Evolutionary conservation across 2,888 invertebrate genomes (phyloP).

Genomic region (Hartigia nigra): DNA sequence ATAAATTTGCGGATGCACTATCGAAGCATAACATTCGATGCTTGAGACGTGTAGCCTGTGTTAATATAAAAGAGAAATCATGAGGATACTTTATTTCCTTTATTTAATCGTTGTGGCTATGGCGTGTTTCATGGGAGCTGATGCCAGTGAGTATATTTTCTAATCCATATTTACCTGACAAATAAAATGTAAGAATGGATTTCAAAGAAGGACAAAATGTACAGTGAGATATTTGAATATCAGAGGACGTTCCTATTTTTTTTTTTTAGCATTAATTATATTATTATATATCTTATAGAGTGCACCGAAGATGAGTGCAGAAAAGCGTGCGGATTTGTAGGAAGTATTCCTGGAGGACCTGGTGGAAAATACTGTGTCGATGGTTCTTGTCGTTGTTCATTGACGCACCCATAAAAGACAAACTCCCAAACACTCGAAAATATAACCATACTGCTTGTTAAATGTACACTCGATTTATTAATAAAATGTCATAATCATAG

Average conservation of each 20-base stretch:
- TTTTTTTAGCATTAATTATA: neutral
- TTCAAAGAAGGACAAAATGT: neutral
- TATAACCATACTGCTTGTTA: neutral
- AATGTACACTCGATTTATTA: neutral
- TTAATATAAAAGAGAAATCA: slow-evolving; percentile 9
- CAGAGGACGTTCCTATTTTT: neutral
- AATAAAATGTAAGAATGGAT: neutral
- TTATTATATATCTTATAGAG: slow-evolving; percentile 17
- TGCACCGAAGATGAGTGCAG: slow-evolving; percentile 40
- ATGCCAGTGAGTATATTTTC: slow-evolving; percentile 33
- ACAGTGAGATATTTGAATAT: neutral
- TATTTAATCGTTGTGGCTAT: slow-evolving; percentile 33
- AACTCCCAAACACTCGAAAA: neutral
- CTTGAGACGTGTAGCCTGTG: neutral
- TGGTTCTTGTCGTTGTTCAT: slow-evolving; percentile 36
- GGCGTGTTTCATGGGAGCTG: slow-evolving; percentile 28
- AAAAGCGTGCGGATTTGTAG: slow-evolving; percentile 33
- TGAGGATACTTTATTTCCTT: slow-evolving; percentile 36
- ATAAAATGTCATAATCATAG: neutral
- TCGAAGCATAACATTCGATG: neutral
- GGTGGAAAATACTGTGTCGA: slow-evolving; percentile 42
- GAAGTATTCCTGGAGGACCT: slow-evolving; percentile 37
- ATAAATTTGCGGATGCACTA: neutral
- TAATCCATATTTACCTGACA: neutral
- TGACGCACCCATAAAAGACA: slow-evolving; percentile 7